These are phyloP conservation scores for Anarhynchus alexandrinus DNA, from an alignment of 2,113 vertebrate species.

Conservation along the genomic window DNA sequence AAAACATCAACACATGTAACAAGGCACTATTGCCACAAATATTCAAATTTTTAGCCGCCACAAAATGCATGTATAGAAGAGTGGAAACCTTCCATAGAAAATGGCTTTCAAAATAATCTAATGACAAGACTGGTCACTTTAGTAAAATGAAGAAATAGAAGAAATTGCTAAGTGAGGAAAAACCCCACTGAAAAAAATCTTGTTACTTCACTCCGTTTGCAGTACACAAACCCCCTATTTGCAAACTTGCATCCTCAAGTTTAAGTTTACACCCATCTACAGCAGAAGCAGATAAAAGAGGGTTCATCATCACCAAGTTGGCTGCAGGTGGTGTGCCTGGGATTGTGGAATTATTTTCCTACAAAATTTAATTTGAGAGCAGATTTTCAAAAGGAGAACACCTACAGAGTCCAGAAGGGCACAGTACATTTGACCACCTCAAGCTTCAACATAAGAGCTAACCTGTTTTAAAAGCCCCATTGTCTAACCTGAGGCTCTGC, in stretches of 20 bases:
- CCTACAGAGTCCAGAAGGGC: not conserved
- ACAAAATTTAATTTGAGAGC: not conserved
- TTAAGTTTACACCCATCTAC: not conserved
- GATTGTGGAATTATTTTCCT: not conserved
- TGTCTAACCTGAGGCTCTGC: not conserved
- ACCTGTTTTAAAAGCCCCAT: not conserved
- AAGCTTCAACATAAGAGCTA: not conserved
- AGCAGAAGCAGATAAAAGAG: not conserved
- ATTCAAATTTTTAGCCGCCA: not conserved
- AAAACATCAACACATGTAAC: not conserved
- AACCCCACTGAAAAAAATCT: not conserved
- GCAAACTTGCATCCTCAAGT: not conserved
- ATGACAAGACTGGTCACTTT: not conserved
- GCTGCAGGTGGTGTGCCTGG: not conserved
- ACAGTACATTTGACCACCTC: not conserved
- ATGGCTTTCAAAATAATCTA: not conserved
- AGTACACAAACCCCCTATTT: not conserved
- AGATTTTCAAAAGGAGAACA: not conserved
- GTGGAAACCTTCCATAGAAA: not conserved
- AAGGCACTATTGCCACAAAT: not conserved
- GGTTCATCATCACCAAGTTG: not conserved
- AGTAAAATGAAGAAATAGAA: not conserved
- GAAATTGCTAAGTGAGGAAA: not conserved
- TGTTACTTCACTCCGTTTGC: not conserved
- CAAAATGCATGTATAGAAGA: not conserved